These are phyloP conservation scores for Caradrina kadenii DNA, from an alignment of 2,888 invertebrate species.

Conservation along the genomic window DNA sequence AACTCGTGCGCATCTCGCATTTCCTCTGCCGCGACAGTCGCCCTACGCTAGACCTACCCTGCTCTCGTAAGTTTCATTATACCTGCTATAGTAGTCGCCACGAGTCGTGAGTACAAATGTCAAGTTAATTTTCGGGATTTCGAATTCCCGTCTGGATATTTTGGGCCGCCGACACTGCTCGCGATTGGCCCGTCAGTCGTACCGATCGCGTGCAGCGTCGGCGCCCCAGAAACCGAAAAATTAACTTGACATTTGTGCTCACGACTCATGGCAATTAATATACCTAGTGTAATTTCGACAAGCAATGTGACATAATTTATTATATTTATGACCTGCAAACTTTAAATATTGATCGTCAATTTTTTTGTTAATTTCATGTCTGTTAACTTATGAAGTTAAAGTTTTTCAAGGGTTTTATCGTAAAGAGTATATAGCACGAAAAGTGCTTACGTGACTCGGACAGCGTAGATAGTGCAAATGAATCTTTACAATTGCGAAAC, in stretches of 20 bases:
- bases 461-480: conserved; percentile 4
- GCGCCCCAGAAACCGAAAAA: no score
- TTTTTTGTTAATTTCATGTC: not conserved
- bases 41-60: conserved; percentile 91
- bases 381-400: not conserved
- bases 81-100: not conserved
- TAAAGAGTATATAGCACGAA: not conserved
- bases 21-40: conserved; percentile 90
- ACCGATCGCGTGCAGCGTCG: no score
- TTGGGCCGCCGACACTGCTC: no score
- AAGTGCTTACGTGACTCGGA: conserved; percentile 33
- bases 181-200: no score
- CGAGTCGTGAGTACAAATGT: no score
- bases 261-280: no score
- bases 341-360: not conserved
- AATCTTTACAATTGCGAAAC: not conserved
- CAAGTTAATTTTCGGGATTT: no score
- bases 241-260: no score
- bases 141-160: no score
- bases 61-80: conserved; percentile 80
- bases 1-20: conserved; percentile 90
- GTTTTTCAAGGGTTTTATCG: conserved; percentile 4
- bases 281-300: no score
- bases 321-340: no score
- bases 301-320: no score